Conservation (phyloP, 2,113 vertebrate species). For the Albula goreensis region DNA sequence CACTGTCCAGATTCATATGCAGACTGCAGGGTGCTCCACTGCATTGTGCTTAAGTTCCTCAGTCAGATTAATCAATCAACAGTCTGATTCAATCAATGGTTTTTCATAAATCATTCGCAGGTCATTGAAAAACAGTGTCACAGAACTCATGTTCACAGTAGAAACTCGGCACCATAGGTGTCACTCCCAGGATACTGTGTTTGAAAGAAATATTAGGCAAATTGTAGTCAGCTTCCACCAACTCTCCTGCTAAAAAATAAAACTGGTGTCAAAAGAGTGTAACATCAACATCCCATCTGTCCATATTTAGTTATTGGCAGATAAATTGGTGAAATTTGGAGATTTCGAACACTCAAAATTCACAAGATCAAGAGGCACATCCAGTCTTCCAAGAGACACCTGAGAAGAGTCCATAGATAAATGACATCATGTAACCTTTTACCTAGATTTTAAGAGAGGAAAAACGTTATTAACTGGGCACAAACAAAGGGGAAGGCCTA, state of each 20-base stretch:
- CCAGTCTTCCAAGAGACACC: not conserved
- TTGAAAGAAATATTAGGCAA: not conserved
- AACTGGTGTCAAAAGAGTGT: no score
- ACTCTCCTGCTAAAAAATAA: no score
- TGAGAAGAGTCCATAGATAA: not conserved
- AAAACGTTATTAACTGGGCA: slow-evolving; percentile 23
- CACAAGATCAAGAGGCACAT: not conserved
- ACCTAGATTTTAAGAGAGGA: slow-evolving; percentile 28
- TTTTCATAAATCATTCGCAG: no score
- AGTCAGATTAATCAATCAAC: no score
- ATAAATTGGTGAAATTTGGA: not conserved
- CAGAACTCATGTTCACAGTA: no score
- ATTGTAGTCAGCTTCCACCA: not conserved
- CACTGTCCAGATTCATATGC: no score
- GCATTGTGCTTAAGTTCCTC: no score
- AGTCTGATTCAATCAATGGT: no score
- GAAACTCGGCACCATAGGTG: no score
- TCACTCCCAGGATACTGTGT: no score
- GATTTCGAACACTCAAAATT: not conserved
- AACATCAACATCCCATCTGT: not conserved
- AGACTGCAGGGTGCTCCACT: no score
- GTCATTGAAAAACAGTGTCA: no score
- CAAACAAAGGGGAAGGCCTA: not conserved
- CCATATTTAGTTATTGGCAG: not conserved
- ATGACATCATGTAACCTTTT: slow-evolving; percentile 42